A percentile compares a stretch with the other conserved stretches of the same genome.
These are phyloP conservation scores for Diaperis boleti DNA, from an alignment of 2,888 invertebrate genomes.

Conservation along the genomic window DNA sequence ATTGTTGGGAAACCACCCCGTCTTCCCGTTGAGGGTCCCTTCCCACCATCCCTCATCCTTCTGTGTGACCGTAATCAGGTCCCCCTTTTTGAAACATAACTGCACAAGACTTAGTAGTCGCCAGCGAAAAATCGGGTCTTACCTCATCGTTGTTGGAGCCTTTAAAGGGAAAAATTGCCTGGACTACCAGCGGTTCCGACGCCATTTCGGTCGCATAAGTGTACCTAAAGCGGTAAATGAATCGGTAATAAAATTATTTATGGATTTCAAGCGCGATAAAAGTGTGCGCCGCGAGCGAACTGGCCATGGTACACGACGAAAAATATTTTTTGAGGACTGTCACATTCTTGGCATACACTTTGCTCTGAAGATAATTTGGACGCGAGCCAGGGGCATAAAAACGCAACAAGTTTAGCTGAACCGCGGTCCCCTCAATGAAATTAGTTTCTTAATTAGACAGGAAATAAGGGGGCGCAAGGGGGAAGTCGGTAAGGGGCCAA, in stretches of 20 bases:
- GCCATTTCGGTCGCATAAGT: constrained; percentile 65
- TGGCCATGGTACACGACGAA: constrained; percentile 58
- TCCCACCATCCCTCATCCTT: constrained; percentile 99
- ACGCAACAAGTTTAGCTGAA: constrained; percentile 50
- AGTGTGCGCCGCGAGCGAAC: constrained; percentile 36
- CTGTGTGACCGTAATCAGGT: constrained; percentile 96
- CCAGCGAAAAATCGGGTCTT: constrained; percentile 51
- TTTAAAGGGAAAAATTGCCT: constrained; percentile 93
- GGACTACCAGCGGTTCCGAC: constrained; percentile 78
- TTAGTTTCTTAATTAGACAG: constrained; percentile 22
- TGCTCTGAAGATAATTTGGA: constrained; percentile 57
- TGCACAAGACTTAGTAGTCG: constrained; percentile 58
- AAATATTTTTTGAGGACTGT: constrained; percentile 63
- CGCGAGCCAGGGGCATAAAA: constrained; percentile 56
- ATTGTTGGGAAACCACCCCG: constrained; percentile 99
- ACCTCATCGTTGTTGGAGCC: constrained; percentile 98
- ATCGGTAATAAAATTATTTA: constrained; percentile 26
- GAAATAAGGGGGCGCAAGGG: no score
- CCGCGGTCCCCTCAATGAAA: constrained; percentile 32
- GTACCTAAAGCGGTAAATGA: constrained; percentile 16
- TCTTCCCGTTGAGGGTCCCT: constrained; percentile 93
- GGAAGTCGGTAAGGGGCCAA: no score
- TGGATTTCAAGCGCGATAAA: constrained; percentile 18
- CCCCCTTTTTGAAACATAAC: constrained; percentile 95
- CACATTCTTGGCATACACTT: constrained; percentile 66